These are phyloP conservation scores for Eupleurogrammus muticus DNA, from an alignment of 2,797 vertebrate genomes.

Conservation along the genomic window DNA sequence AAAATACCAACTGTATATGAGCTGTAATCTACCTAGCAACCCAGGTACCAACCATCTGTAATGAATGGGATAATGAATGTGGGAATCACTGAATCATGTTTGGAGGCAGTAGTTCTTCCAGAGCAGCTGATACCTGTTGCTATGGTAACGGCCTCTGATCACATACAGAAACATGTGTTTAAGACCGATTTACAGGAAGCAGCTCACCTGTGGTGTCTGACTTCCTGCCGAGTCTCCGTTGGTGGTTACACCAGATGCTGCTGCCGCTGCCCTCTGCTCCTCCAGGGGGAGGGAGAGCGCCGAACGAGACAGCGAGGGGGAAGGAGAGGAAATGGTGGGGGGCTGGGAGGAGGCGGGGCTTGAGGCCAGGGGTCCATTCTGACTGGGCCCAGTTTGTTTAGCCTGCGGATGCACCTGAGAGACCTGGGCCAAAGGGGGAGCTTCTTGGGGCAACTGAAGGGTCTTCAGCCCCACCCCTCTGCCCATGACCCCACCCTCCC, in stretches of 20 bases:
- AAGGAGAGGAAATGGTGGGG: constrained; percentile 33
- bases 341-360: constrained; percentile 54
- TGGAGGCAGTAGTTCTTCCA: too few species aligned
- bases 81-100: too few species aligned
- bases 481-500: constrained; percentile 68
- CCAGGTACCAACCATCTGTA: too few species aligned
- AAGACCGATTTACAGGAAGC: neutral
- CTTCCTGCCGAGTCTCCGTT: constrained; percentile 58
- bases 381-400: constrained; percentile 62
- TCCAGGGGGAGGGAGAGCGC: constrained; percentile 53
- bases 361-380: constrained; percentile 42
- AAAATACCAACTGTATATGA: too few species aligned
- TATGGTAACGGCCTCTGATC: too few species aligned
- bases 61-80: too few species aligned
- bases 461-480: constrained; percentile 72
- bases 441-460: constrained; percentile 64
- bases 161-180: too few species aligned
- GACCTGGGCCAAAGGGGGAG: constrained; percentile 60
- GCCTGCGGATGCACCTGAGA: constrained; percentile 72
- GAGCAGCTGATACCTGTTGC: too few species aligned
- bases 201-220: constrained; percentile 68
- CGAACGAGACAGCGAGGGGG: constrained; percentile 38
- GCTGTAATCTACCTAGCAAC: too few species aligned
- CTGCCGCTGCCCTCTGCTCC: constrained; percentile 51
- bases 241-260: constrained; percentile 23